Evolutionary conservation across 2,888 invertebrate species (phyloP), one percentile per base, ranked within the genome.

Genomic region (Limnephilus marmoratus): DNA sequence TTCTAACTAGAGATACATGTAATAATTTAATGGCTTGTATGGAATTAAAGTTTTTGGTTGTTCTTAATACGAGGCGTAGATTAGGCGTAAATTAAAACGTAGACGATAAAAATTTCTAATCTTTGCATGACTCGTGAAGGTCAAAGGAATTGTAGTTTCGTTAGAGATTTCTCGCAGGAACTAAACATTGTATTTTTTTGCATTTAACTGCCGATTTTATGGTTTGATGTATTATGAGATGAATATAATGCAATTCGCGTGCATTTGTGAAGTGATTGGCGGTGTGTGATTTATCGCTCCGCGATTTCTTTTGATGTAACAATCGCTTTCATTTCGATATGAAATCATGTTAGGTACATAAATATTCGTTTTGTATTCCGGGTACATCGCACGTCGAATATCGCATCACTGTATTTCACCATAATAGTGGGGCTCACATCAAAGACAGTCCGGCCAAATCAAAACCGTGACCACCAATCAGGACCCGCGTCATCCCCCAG

Each of bases 391-490:
- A 49, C 86, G 87, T 91, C 91, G 90, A 91, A 91, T 91, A 91
- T 90, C 81, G 53, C 92, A 83, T 90, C 92, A 90, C 41, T 86
- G 90, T 81, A 90, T 81, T 85, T 92, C 90, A 85, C 88, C 88
- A 81, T 83, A 89, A 91, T 91, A 68, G 34, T 53, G 81, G 82
- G 88, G 34, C 83, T 91, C 92, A 88, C 91, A 91, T 93, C 93
- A 93, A 93, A 93, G 93, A 93, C 93, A 93, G 92, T 92, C 92
- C 92, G 92, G 82, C 91, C 87, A 91, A 93, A 93, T 93, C 93
- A 93, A 93, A 93, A 92, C 91, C 92, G 91, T 92, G 92, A 91
- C 93, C 92, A 91, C 92, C 92, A 93, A 93, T 93, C 93, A 93
- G 90, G 49, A 92, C 93, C 93, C 91, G 85, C 92, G 92, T 93